Base-by-base conservation (phyloP, 2,113 vertebrate species). In the Lates calcarifer region DNA sequence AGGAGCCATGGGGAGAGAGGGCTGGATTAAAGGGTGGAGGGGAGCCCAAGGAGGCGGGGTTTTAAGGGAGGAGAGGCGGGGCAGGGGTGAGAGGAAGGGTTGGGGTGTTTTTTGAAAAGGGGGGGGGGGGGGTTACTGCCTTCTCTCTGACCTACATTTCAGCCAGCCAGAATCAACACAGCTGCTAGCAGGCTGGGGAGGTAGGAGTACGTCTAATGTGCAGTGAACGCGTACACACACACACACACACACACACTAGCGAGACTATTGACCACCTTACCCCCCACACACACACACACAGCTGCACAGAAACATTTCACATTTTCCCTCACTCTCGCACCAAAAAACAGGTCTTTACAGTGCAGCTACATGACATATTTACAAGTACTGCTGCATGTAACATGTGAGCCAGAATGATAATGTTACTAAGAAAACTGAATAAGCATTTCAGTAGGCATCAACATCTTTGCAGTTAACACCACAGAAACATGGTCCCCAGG, bases 71-170 rank as follows among this genome's bases (percentile, higher is more conserved):
- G n/a, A n/a, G n/a, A n/a, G 67, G 63, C 2, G 63, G 82, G 70
- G 47, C 39, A 51, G 45, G 41, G 39, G 64, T 39, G 69, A 67
- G 66, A 26, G 57, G 63, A 57, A 37, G 31, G 51, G 55, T 61
- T 43, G 31, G 63, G n/a, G n/a, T n/a, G n/a, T n/a, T n/a, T n/a
- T 69, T 83, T 74, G 65, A 69, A 83, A 64, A 70, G 28, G 31
- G 58, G 29, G 47, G 29, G 20, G 6, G 20, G 20, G 63, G 29
- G 68, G 49, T n/a, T n/a, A n/a, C 79, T 74, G 70, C 45, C 73
- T 78, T 79, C 58, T 83, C 83, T 80, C 57, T 93, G 93, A 93
- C 92, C 92, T 91, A 92, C 89, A 94, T 94, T 92, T 84, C 70
- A 86, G 68, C 80, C 77, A 83, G 85, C 60, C 89, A 91, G 81